phyloP scores from a whole-genome alignment of 2,888 invertebrate genomes.

The Tetanocera ferruginea region DNA sequence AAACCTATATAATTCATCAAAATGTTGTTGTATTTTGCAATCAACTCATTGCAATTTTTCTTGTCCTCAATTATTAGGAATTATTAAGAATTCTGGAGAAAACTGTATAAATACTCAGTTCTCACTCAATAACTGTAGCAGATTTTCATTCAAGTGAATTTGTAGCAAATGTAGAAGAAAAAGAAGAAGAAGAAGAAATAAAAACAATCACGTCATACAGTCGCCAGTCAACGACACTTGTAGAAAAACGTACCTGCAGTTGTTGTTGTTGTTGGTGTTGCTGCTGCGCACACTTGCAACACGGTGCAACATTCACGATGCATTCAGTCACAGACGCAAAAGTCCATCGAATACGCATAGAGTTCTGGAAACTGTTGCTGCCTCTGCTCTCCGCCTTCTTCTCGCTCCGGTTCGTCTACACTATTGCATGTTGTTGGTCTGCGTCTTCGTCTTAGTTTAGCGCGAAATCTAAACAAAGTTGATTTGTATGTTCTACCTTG shows the following conservation, averaged over 20 bases:
- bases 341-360: no score
- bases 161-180: background rate
- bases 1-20: no score
- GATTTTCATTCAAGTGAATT: conserved; percentile 13
- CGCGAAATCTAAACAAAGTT: conserved; percentile 1
- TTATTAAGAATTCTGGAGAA: no score
- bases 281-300: background rate
- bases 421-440: background rate
- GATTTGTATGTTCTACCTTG: conserved; percentile 2
- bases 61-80: no score
- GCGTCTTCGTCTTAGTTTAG: background rate
- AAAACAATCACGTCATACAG: conserved; percentile 16
- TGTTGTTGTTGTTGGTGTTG: conserved; percentile 5
- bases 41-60: no score
- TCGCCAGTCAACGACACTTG: conserved; percentile 27
- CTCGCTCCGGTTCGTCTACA: background rate
- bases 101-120: no score
- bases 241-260: background rate
- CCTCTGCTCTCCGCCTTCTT: background rate
- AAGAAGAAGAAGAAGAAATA: background rate
- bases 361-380: no score
- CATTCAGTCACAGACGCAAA: background rate
- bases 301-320: background rate
- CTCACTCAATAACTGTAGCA: background rate
- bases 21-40: no score